phyloP scores from a whole-genome alignment of 2,888 invertebrate genomes.

The Ethmia dodecea region DNA sequence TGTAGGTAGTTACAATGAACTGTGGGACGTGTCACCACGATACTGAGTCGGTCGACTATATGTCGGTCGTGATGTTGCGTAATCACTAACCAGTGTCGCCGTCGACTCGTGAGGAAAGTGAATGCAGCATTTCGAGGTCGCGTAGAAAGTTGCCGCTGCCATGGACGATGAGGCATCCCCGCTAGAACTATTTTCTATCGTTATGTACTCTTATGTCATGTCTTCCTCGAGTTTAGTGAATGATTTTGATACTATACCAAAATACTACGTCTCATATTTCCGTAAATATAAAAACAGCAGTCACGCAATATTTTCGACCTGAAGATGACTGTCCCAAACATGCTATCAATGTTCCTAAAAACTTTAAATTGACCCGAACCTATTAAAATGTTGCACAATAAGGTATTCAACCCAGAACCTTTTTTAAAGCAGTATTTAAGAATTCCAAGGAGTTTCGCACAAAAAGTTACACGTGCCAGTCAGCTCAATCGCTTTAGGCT shows the following conservation, averaged over 20 bases:
- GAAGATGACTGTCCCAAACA: conserved; percentile 32
- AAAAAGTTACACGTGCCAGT: conserved; percentile 74
- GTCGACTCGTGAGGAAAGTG: conserved; percentile 71
- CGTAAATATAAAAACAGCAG: conserved; percentile 22
- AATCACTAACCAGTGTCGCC: no score
- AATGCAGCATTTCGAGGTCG: conserved; percentile 75
- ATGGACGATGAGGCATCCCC: conserved; percentile 20
- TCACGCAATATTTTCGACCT: conserved; percentile 37
- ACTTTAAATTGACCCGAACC: conserved; percentile 31
- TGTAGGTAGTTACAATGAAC: conserved; percentile 28
- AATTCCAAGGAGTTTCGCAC: conserved; percentile 67
- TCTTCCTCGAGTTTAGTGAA: conserved; percentile 2
- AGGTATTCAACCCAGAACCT: conserved; percentile 58
- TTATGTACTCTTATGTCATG: no score
- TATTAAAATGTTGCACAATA: conserved; percentile 67
- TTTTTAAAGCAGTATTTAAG: conserved; percentile 51
- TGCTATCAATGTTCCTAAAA: conserved; percentile 33
- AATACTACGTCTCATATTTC: conserved; percentile 24
- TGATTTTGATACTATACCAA: conserved; percentile 14
- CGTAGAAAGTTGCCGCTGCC: conserved; percentile 68
- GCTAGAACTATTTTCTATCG: no score
- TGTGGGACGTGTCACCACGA: conserved; percentile 24
- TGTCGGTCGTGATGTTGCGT: conserved; percentile 70
- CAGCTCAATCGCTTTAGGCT: conserved; percentile 62
- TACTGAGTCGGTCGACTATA: conserved; percentile 41